Evolutionary conservation across 2,113 vertebrate species (phyloP).

Genomic region (human): GRCh38 chr14:40249001-40249500

Average conservation of each 20-base stretch:
- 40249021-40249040: constrained; percentile 22
- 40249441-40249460: neutral
- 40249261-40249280: constrained; percentile 17
- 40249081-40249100: neutral
- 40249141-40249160: constrained; percentile 22
- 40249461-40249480: neutral
- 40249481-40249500: constrained; percentile 33
- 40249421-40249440: constrained; percentile 32
- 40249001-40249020: neutral
- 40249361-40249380: constrained; percentile 47
- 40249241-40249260: neutral
- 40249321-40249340: constrained; percentile 9
- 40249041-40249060: constrained; percentile 25
- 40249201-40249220: neutral
- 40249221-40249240: constrained; percentile 22
- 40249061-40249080: constrained; percentile 27
- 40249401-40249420: constrained; percentile 46
- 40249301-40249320: constrained; percentile 27
- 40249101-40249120: neutral
- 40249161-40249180: constrained; percentile 25
- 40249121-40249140: neutral
- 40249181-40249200: constrained; percentile 37
- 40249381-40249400: neutral
- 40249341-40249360: constrained; percentile 50
- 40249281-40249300: constrained; percentile 39